These are phyloP conservation scores for Glyphotaelius pellucidus DNA, from an alignment of 2,888 invertebrate genomes.

Conservation along the genomic window DNA sequence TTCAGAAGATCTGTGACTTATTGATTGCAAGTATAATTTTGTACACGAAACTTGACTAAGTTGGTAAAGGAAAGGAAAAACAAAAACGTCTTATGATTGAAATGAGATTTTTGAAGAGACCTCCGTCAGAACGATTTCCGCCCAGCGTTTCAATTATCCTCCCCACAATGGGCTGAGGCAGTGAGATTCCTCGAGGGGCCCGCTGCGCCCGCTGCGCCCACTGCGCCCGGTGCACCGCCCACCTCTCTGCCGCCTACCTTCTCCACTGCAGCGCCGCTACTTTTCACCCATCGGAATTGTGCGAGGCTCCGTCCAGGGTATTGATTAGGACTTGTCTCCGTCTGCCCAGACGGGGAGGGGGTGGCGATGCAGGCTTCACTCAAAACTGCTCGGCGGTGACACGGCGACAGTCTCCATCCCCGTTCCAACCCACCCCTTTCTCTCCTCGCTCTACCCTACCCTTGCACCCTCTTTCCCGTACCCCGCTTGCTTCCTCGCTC, in stretches of 20 bases:
- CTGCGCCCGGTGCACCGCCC: constrained; percentile 29
- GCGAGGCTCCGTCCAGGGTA: constrained; percentile 61
- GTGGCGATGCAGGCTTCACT: constrained; percentile 61
- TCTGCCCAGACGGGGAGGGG: constrained; percentile 59
- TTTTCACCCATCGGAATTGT: constrained; percentile 65
- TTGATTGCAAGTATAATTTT: neutral
- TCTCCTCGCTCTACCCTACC: neutral
- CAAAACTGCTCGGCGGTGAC: constrained; percentile 63
- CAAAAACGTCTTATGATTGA: neutral
- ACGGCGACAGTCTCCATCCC: constrained; percentile 54
- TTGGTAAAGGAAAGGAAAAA: neutral
- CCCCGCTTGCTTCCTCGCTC: neutral
- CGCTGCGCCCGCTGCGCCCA: constrained; percentile 2
- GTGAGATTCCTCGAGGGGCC: constrained; percentile 11
- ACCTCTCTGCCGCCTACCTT: neutral
- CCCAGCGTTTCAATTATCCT: constrained; percentile 48
- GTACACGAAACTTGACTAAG: neutral
- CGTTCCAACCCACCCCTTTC: constrained; percentile 11
- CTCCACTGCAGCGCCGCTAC: constrained; percentile 47
- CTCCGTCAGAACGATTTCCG: neutral
- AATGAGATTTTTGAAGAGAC: neutral
- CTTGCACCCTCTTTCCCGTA: neutral
- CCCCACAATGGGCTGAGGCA: constrained; percentile 38
- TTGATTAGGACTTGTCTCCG: constrained; percentile 66
- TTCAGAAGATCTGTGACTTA: neutral